Evolutionary conservation across 2,888 invertebrate genomes (phyloP), one percentile per base, ranked within the genome.

Genomic region (Aphidoletes aphidimyza): DNA sequence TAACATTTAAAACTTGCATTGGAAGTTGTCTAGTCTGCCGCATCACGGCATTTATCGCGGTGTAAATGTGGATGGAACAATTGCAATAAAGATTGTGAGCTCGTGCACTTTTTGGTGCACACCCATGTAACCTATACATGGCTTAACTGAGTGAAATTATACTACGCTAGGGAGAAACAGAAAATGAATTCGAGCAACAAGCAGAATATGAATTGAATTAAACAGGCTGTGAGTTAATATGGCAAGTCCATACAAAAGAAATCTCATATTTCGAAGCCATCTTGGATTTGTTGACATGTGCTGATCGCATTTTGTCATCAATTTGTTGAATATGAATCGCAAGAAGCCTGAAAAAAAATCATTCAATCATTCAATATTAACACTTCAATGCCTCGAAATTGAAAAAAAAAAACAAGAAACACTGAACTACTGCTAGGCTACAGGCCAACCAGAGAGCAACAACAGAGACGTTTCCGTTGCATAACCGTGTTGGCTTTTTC

Each of bases 401-500:
- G 39, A 39, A 39, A 39, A 39, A 39, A 39, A 39, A 39, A 39
- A 22, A 22, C 3, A 54, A 54, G 54, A 22, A 22, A 54, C n/a
- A n/a, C n/a, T n/a, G n/a, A n/a, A n/a, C n/a, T n/a, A n/a, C n/a
- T n/a, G n/a, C n/a, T n/a, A n/a, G n/a, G n/a, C n/a, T n/a, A n/a
- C n/a, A n/a, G n/a, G n/a, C n/a, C n/a, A n/a, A n/a, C n/a, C n/a
- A n/a, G n/a, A n/a, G n/a, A n/a, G n/a, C n/a, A n/a, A n/a, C n/a
- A n/a, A n/a, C n/a, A n/a, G n/a, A n/a, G n/a, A n/a, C n/a, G n/a
- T n/a, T 69, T 30, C 30, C 30, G 17, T 69, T 69, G 69, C 69
- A 69, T 69, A 69, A 69, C n/a, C 54, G 22, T 22, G 54, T 69
- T 69, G 69, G 69, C 69, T 69, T 69, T n/a, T 81, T 81, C 81